These are phyloP conservation scores for Holacanthella duospinosa DNA, from an alignment of 2,888 invertebrate species.

Conservation along the genomic window DNA sequence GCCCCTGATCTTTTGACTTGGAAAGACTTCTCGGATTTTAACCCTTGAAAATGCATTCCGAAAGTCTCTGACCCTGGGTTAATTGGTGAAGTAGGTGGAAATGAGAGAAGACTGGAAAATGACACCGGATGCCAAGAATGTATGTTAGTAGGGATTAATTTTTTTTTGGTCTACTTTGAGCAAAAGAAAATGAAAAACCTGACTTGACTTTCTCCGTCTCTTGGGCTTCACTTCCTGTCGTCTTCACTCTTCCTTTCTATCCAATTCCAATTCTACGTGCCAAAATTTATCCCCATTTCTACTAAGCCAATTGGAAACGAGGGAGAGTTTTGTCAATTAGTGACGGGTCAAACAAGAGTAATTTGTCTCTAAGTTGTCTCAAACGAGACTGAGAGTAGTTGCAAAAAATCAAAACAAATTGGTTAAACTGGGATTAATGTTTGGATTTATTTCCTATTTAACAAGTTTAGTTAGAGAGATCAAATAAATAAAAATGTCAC, in stretches of 20 bases:
- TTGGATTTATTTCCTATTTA: too few species aligned
- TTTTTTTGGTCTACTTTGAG: not conserved
- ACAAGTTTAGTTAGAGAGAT: too few species aligned
- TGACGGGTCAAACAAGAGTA: not conserved
- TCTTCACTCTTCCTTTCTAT: not conserved
- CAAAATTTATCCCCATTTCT: not conserved
- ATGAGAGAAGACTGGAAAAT: too few species aligned
- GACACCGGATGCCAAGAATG: too few species aligned
- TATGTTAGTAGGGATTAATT: not conserved
- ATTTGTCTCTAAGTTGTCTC: too few species aligned
- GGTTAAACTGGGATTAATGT: not conserved
- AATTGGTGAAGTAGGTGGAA: too few species aligned
- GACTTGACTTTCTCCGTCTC: conserved; percentile 2
- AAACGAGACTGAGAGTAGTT: too few species aligned
- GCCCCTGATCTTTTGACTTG: too few species aligned
- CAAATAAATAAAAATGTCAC: too few species aligned
- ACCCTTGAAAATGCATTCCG: not conserved
- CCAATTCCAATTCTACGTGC: not conserved
- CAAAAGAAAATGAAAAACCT: not conserved
- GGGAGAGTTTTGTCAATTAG: not conserved
- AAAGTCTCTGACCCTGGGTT: too few species aligned
- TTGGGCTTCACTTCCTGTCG: not conserved
- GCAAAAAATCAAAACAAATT: too few species aligned
- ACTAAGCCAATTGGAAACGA: not conserved
- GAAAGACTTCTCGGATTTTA: too few species aligned